Evolutionary conservation across 2,888 invertebrate genomes (phyloP).

Genomic region (Euproctis similis): DNA sequence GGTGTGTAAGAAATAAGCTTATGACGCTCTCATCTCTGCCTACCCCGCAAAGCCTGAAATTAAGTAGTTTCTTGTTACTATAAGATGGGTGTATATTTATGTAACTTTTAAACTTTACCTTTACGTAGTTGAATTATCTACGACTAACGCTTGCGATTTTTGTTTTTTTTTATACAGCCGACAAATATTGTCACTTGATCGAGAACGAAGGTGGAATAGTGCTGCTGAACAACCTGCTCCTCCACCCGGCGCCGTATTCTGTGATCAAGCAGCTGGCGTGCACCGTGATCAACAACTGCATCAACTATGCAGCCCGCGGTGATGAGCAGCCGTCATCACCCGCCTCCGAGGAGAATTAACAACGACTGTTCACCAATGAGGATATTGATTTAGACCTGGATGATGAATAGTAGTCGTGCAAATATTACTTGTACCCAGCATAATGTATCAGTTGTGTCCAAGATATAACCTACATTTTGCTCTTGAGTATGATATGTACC

Average conservation of each 20-base stretch:
- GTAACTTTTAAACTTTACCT: too few species aligned
- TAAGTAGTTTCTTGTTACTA: too few species aligned
- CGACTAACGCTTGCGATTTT: too few species aligned
- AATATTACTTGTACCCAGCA: constrained; percentile 7
- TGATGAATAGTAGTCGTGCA: constrained; percentile 30
- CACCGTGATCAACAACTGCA: constrained; percentile 81
- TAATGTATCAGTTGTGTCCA: too few species aligned
- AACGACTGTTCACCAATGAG: constrained; percentile 18
- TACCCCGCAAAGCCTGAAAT: too few species aligned
- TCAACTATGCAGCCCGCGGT: constrained; percentile 26
- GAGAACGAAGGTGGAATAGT: constrained; percentile 89
- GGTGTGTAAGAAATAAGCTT: too few species aligned
- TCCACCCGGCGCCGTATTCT: constrained; percentile 77
- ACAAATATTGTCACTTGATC: constrained; percentile 93
- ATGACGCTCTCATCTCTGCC: too few species aligned
- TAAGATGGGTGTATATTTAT: too few species aligned
- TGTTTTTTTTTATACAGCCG: constrained; percentile 76
- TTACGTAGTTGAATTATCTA: too few species aligned
- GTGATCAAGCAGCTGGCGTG: constrained; percentile 81
- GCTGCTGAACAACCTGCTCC: constrained; percentile 80
- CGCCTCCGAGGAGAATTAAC: neutral
- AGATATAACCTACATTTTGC: too few species aligned
- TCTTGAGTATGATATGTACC: constrained; percentile 2
- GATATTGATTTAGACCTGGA: constrained; percentile 39
- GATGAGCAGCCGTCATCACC: too few species aligned